Evolutionary conservation across 2,113 vertebrate genomes (phyloP), one percentile per base, ranked within the genome.

Genomic region (Poecile atricapillus): DNA sequence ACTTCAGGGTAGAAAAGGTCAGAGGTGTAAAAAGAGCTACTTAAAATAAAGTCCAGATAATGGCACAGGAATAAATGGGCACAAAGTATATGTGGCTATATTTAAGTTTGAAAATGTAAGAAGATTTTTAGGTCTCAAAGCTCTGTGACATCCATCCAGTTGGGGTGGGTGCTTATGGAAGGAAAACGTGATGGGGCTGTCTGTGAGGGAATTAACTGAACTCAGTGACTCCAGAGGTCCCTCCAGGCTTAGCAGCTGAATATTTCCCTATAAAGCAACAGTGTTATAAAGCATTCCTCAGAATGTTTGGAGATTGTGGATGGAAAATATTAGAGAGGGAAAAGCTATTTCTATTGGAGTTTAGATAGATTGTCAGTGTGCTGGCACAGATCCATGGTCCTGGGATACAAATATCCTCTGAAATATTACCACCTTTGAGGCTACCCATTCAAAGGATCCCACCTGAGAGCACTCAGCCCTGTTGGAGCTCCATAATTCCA

Each of bases 141-240:
- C 58, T 90, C 79, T 81, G 28, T 37, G 70, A 70, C 47, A 63
- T 39, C 64, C 39, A 30, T 18, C 10, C 50, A 53, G 3, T 2
- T 35, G 25, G 55, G 55, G 30, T 55, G 63, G 64, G 33, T 73
- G 70, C 78, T 95, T 17, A 56, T 16, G 69, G 83, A 82, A 87
- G 62, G 44, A 33, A 76, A 75, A 68, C 7, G 30, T 14, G 49
- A n/a, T 63, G 77, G 35, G 37, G 21, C 4, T 77, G 43, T 41
- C 77, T 39, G 44, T 22, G 81, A 67, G 44, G 84, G 83, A 94
- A 94, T 95, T 47, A 87, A 92, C 67, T 62, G 78, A 88, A 79
- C 85, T 83, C 59, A 24, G 63, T 27, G 67, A 88, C 82, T 90
- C 30, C 14, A 77, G 63, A 93, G 78, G 53, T 69, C 70, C 67